Base-by-base conservation (phyloP, 2,888 invertebrate genomes). In the Leptopilina syphax region DNA sequence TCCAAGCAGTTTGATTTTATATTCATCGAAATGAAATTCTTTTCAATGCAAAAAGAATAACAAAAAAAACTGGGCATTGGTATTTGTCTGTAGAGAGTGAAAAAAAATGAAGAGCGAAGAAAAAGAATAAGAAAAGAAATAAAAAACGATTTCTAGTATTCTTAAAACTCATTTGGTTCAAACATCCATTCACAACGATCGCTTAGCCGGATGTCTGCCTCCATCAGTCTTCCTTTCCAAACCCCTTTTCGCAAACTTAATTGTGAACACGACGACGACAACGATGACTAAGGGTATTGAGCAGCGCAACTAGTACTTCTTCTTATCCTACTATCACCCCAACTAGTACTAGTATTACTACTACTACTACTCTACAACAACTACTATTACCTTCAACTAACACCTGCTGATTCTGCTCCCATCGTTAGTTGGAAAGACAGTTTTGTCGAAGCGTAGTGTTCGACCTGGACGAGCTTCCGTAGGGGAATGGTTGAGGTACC, bases 401-500 rank as follows among this genome's bases (percentile, higher is more conserved):
- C 70, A 73, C 57, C 73, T 73, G 57, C 50, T 73, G 34, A 57
- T 73, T 57, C 27, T 57, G n/a, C 27, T 34, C 41, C 34, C 73
- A 73, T 73, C 73, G 73, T 73, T 73, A 73, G 73, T 73, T n/a
- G n/a, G n/a, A 57, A 57, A 73, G 73, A 73, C 73, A 73, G 73
- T 73, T 73, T 44, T 73, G 57, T 34, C 73, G 57, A 73, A 73
- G 73, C 57, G 54, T 57, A 54, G 57, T 34, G 34, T 73, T 73
- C 73, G 57, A 57, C 73, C 73, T 73, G 73, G 73, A n/a, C 34
- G 73, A 73, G 57, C 34, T 73, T 73, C 73, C 73, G 73, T 73
- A 57, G 73, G 73, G 57, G 73, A n/a, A 54, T 73, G 57, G 73
- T 34, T n/a, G 54, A 73, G 54, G 50, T 10, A 12, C 10, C 50